A percentile compares a stretch with the other conserved stretches of the same genome.
Conservation (phyloP, 1,140 invertebrate genomes). For the Drosophila teissieri region DNA sequence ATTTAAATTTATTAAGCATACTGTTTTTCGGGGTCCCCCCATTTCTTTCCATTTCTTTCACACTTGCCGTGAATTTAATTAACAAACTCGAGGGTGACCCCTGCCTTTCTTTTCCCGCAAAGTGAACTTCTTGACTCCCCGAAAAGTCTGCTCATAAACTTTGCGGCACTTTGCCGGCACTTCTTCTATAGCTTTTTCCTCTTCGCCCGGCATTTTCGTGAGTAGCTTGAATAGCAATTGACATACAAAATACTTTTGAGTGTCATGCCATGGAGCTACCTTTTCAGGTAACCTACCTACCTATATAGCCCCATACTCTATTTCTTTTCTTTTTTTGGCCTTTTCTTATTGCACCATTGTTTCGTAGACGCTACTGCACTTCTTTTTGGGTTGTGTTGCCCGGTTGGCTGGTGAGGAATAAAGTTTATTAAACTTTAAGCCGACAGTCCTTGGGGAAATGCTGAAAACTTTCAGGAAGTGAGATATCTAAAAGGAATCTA, state of each 20-base stretch:
- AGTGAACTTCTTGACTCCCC: conserved; percentile 40
- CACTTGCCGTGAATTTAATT: conserved; percentile 61
- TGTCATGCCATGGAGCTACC: conserved; percentile 54
- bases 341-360: conserved; percentile 48
- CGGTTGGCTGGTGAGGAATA: conserved; percentile 20
- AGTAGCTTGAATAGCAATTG: conserved; percentile 67
- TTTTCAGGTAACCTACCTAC: conserved; percentile 30
- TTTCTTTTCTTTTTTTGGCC: neutral
- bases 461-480: neutral
- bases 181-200: conserved; percentile 8
- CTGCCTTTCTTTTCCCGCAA: conserved; percentile 4
- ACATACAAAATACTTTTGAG: conserved; percentile 65
- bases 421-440: conserved; percentile 58
- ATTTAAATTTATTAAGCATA: conserved; percentile 59
- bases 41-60: conserved; percentile 11
- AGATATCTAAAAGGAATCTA: neutral
- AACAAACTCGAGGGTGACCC: conserved; percentile 55
- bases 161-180: conserved; percentile 52
- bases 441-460: neutral
- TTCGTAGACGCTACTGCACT: conserved; percentile 43
- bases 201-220: conserved; percentile 28
- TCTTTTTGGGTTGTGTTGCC: conserved; percentile 21
- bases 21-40: conserved; percentile 12
- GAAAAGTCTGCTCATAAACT: conserved; percentile 51
- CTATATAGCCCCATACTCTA: conserved; percentile 1